phyloP scores from a whole-genome alignment of 2,888 invertebrate genomes.

The Dolichopus griseipennis region DNA sequence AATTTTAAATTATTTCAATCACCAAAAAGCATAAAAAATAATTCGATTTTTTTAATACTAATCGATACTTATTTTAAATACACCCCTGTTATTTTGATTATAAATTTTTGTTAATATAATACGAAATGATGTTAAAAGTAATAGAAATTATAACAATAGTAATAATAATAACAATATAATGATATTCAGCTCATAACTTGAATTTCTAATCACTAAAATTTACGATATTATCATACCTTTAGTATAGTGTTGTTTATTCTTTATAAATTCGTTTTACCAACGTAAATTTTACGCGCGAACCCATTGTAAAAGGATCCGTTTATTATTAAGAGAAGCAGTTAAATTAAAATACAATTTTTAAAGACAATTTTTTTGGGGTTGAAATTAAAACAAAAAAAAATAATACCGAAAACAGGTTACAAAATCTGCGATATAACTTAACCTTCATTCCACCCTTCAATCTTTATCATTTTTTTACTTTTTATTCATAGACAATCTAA shows the following conservation, averaged over 20 bases:
- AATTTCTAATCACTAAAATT: slow-evolving; percentile 10
- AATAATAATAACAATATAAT: slow-evolving; percentile 6
- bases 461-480: neutral
- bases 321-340: neutral
- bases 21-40: too few species aligned
- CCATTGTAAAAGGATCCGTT: neutral
- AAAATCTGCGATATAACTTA: too few species aligned
- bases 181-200: neutral
- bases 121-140: neutral
- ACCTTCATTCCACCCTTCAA: neutral
- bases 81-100: too few species aligned
- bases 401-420: neutral
- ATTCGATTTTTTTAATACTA: too few species aligned
- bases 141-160: neutral
- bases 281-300: neutral
- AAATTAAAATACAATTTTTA: neutral
- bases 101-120: neutral
- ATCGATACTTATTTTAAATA: too few species aligned
- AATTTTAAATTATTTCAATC: too few species aligned
- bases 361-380: neutral
- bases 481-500: neutral
- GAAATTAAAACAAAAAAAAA: neutral
- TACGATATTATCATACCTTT: slow-evolving; percentile 2
- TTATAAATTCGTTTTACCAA: neutral
- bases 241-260: neutral